These are phyloP conservation scores for Casuarius casuarius DNA, from an alignment of 2,113 vertebrate genomes.

Conservation along the genomic window DNA sequence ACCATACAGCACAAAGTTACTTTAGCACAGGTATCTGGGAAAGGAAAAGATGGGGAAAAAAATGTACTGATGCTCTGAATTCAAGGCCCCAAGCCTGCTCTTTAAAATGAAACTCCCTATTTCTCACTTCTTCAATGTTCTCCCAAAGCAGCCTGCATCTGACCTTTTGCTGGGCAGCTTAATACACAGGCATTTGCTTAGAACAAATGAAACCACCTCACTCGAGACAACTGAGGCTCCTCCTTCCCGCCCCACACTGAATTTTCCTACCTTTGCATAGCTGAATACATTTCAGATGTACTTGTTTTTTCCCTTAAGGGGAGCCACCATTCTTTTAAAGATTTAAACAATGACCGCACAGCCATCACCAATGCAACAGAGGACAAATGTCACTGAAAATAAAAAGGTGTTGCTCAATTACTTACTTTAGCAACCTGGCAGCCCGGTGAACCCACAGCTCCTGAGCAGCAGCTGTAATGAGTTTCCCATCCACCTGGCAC, in stretches of 20 bases:
- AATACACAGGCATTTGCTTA: not conserved
- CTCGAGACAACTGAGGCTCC: not conserved
- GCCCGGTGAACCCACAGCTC: conserved; percentile 85
- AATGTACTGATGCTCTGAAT: not conserved
- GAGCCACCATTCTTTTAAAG: not conserved
- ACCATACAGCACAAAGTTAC: not conserved
- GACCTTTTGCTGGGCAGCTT: not conserved
- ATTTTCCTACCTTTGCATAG: not conserved
- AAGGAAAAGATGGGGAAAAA: not conserved
- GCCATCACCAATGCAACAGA: not conserved
- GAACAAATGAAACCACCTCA: not conserved
- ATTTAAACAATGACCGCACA: not conserved
- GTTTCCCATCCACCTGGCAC: conserved; percentile 94
- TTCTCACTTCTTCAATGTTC: not conserved
- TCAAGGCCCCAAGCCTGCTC: not conserved
- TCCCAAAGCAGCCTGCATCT: not conserved
- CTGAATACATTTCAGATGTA: not conserved
- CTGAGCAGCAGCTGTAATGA: conserved; percentile 91
- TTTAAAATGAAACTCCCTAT: not conserved
- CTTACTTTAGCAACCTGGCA: conserved; percentile 91
- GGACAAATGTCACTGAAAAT: not conserved
- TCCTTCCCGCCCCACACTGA: not conserved
- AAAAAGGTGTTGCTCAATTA: not conserved
- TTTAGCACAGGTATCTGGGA: not conserved
- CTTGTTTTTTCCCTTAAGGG: not conserved